Evolutionary conservation across 2,113 vertebrate genomes (phyloP).

Genomic region (Nycticorax nycticorax): DNA sequence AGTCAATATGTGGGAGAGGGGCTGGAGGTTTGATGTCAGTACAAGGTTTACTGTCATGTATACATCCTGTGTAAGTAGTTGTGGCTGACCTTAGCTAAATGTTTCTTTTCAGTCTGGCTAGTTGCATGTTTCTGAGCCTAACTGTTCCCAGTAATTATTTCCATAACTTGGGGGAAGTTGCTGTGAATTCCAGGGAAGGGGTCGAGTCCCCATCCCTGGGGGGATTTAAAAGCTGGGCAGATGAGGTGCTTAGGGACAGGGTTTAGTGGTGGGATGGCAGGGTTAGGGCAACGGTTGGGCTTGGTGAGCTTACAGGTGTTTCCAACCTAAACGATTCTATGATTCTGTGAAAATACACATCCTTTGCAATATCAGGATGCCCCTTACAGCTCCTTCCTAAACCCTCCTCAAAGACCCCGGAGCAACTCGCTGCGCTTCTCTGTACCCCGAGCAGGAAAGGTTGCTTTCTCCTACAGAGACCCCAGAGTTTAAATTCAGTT

Average conservation of each 20-base stretch:
- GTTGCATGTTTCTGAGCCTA: accelerated
- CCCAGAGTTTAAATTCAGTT: background rate
- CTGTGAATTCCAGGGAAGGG: background rate
- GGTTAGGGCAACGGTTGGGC: too few species aligned
- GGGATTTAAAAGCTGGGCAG: too few species aligned
- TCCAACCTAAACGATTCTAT: too few species aligned
- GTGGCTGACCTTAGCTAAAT: background rate
- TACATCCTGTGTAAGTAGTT: background rate
- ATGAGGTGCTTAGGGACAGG: too few species aligned
- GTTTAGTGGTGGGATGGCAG: too few species aligned
- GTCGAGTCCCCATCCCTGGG: too few species aligned
- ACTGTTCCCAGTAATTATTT: background rate
- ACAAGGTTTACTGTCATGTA: background rate
- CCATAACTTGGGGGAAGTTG: background rate
- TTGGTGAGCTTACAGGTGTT: too few species aligned
- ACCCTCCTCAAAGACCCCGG: background rate
- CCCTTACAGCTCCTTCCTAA: background rate
- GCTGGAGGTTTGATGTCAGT: background rate
- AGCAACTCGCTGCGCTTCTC: background rate
- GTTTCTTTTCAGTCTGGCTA: background rate
- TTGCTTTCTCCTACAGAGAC: background rate
- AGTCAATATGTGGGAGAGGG: background rate
- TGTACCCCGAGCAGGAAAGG: accelerated
- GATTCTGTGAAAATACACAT: background rate
- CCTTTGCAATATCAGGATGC: background rate